These are phyloP conservation scores for Lypha dubia DNA, from an alignment of 2,888 invertebrate species.

Conservation along the genomic window DNA sequence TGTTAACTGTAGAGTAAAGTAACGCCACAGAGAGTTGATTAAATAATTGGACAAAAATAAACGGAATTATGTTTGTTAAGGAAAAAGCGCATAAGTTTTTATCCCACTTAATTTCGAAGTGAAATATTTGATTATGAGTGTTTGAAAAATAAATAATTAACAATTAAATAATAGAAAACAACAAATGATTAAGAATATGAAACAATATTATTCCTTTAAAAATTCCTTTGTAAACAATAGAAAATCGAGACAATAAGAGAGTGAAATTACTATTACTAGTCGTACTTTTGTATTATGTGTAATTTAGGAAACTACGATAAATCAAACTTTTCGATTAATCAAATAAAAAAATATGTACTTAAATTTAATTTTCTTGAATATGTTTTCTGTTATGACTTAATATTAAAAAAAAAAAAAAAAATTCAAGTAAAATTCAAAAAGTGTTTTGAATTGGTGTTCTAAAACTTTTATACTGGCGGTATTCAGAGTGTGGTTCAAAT, in stretches of 20 bases:
- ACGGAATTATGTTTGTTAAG: constrained; percentile 44
- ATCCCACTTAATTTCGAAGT: constrained; percentile 13
- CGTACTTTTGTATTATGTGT: neutral
- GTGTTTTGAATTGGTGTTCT: too few relatives aligned
- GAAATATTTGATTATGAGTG: constrained; percentile 34
- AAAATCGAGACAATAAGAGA: neutral
- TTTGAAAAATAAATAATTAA: constrained; percentile 30
- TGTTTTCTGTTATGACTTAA: too few relatives aligned
- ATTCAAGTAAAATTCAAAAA: constrained; percentile 43
- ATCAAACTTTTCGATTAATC: too few relatives aligned
- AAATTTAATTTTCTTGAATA: neutral
- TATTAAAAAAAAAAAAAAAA: too few relatives aligned
- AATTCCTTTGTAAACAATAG: neutral
- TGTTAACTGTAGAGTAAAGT: constrained; percentile 18
- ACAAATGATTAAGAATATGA: neutral
- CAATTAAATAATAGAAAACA: neutral
- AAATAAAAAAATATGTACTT: too few relatives aligned
- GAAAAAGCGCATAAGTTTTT: neutral
- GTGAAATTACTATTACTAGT: neutral
- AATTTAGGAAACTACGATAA: neutral
- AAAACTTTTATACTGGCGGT: too few relatives aligned
- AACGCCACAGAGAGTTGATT: neutral
- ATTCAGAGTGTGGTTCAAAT: too few relatives aligned
- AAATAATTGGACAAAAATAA: constrained; percentile 32
- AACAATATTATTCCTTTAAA: neutral